Conservation (phyloP, 2,797 vertebrate genomes). For the Phyllotis vaccarum region DNA sequence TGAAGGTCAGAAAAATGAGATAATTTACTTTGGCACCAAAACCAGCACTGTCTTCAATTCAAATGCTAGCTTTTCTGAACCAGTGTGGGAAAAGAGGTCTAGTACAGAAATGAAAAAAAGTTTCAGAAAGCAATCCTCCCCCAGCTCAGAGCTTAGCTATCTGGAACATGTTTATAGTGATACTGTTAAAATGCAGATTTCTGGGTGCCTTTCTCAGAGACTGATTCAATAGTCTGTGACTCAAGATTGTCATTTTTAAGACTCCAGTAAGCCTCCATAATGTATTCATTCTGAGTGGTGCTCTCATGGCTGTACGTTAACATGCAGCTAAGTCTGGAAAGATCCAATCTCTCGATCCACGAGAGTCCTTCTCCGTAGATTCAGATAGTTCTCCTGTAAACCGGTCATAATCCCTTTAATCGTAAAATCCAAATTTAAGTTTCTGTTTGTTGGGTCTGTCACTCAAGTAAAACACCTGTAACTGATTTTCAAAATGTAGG, state of each 20-base stretch:
- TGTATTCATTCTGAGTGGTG: background rate
- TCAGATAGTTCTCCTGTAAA: background rate
- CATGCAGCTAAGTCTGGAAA: background rate
- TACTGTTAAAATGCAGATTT: constrained; percentile 20
- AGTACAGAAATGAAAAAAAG: background rate
- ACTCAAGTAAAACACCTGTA: background rate
- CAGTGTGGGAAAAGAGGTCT: background rate
- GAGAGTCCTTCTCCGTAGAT: background rate
- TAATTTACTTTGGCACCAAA: background rate
- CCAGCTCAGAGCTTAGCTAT: background rate
- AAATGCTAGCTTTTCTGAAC: background rate
- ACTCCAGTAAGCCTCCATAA: background rate
- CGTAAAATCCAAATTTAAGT: background rate
- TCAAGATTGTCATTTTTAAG: constrained; percentile 28
- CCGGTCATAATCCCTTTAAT: background rate
- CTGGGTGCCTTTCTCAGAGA: background rate
- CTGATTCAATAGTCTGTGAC: background rate
- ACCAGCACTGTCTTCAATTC: background rate
- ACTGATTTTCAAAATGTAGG: background rate
- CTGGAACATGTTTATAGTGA: background rate
- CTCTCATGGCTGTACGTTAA: background rate
- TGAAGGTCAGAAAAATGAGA: background rate
- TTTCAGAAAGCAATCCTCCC: background rate
- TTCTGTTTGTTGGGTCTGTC: background rate
- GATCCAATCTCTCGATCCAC: background rate